Base-by-base conservation (phyloP, 2,113 vertebrate genomes). In the Phalacrocorax brasilianus region DNA sequence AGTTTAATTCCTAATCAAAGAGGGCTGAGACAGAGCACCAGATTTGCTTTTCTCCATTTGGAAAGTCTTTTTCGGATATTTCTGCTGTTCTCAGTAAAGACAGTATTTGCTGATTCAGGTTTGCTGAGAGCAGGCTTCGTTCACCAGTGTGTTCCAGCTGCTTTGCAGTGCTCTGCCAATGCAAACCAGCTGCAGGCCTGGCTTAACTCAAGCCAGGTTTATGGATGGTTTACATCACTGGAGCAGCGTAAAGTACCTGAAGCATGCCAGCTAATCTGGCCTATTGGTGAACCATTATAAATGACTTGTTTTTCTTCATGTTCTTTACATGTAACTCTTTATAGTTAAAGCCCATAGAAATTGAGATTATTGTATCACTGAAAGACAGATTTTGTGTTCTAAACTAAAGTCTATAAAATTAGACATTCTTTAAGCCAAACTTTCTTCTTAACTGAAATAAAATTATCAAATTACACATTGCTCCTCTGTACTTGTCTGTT, bases 231-330 rank as follows among this genome's bases (percentile, higher is more conserved):
- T 93, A 89, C 84, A 92, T 96, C 90, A 62, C 50, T 89, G 70
- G 81, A 80, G 81, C 74, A 44, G 74, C 35, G 86, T 87, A 87
- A 95, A 95, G 91, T 93, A 91, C 86, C 84, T 93, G 91, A 95
- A 92, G 87, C 92, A 65, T 88, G 91, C 94, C 89, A 87, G 53
- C 92, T 95, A 75, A 93, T 96, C 89, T 95, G 86, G 93, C 93
- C 95, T 93, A 3, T 92, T 87, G 92, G 68, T 96, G 95, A 97
- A 94, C 92, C 83, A n/a, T 96, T 94, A 68, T 65, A 93, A 96
- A 94, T 85, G 8, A 75, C 73, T 96, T 96, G 88, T 72, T 96
- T 96, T 95, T 89, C 86, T 85, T 97, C 73, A 5, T 95, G 75
- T 89, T 94, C 85, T 87, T 77, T 81, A 26, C 47, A 6, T 84